These are phyloP conservation scores for Hormaphis cornu DNA, from an alignment of 1,140 invertebrate species.

Conservation along the genomic window DNA sequence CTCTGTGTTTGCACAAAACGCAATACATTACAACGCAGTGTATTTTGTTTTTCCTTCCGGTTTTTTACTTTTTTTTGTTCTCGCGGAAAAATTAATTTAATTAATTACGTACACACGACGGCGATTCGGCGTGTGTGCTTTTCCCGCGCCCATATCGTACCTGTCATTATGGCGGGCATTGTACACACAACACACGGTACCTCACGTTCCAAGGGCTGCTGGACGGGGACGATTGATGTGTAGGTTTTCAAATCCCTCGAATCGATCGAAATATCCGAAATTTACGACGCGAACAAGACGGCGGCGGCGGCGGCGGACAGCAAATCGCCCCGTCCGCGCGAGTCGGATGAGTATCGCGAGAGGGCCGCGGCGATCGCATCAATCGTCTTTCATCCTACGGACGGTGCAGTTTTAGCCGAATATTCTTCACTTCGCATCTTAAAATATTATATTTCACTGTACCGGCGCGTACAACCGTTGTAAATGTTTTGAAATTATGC, in stretches of 20 bases:
- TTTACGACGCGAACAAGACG: not conserved
- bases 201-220: not conserved
- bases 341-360: not conserved
- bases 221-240: conserved; percentile 17
- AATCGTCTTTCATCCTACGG: not conserved
- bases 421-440: no score
- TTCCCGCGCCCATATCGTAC: not conserved
- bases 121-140: not conserved
- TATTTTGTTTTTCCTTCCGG: conserved; percentile 29
- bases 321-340: not conserved
- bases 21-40: no score
- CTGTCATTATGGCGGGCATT: no score
- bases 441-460: no score
- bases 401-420: no score
- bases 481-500: no score
- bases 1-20: conserved; percentile 28
- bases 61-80: no score
- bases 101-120: conserved; percentile 29
- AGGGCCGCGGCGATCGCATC: not conserved
- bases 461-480: no score
- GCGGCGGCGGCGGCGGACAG: no score
- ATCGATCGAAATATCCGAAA: conserved; percentile 15
- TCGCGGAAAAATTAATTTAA: conserved; percentile 28
- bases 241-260: conserved; percentile 17
- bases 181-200: no score